Percentiles rank a stretch among this genome's conserved stretches.
Conservation (phyloP, 2,797 vertebrate species). For the Enteromius unitaeniatus region DNA sequence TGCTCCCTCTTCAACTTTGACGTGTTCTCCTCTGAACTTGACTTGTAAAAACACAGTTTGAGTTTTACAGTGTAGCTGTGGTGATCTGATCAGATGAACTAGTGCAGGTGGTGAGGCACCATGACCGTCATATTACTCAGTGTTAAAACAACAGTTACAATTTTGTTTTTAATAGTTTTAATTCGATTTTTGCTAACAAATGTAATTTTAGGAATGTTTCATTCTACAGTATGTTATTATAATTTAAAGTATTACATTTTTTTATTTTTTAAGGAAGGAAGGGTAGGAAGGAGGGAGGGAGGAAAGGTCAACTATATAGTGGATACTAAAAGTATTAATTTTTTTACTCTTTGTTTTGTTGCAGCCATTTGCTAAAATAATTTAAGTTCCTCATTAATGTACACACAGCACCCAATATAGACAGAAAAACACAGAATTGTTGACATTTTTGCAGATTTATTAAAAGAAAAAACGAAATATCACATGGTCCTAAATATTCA, state of each 20-base stretch:
- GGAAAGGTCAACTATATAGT: not conserved
- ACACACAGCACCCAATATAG: no score
- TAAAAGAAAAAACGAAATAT: no score
- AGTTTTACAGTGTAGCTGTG: slow-evolving; percentile 2
- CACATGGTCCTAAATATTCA: no score
- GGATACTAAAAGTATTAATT: no score
- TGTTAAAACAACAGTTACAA: not conserved
- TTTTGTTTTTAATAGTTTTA: no score
- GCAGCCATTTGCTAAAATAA: no score
- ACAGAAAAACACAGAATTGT: no score
- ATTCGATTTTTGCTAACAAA: not conserved
- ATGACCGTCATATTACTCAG: not conserved
- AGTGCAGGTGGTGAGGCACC: not conserved
- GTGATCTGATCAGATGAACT: not conserved
- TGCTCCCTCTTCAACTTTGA: slow-evolving; percentile 11
- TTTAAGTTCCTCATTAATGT: no score
- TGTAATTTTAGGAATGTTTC: not conserved
- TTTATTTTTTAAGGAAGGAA: not conserved
- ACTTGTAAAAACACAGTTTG: slow-evolving; percentile 21
- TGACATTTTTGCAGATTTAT: no score
- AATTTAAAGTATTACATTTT: not conserved
- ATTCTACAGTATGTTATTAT: not conserved
- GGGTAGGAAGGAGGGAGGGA: not conserved
- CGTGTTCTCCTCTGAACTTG: slow-evolving; percentile 1
- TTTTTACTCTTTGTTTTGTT: no score